Conservation (phyloP, 2,113 vertebrate species). For the Leptocoma aspasia region DNA sequence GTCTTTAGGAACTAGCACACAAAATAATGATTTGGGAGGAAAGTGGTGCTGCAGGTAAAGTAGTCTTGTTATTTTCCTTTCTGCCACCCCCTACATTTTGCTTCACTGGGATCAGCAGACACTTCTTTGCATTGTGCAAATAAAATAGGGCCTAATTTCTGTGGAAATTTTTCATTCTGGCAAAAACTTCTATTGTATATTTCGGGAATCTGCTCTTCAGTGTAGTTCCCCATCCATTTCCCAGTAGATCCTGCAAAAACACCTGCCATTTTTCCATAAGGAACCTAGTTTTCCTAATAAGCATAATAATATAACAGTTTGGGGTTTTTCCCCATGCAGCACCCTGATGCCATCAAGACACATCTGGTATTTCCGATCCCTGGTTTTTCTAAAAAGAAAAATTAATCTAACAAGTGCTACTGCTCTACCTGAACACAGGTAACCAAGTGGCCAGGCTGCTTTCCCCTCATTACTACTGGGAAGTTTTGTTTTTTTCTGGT, state of each 20-base stretch:
- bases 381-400: background rate
- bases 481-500: background rate
- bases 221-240: background rate
- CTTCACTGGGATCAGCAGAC: background rate
- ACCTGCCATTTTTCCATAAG: background rate
- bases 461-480: background rate
- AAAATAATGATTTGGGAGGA: background rate
- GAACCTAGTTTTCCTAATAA: background rate
- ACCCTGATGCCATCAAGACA: background rate
- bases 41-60: background rate
- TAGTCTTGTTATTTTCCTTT: background rate
- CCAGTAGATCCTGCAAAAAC: background rate
- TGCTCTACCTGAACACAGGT: background rate
- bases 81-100: background rate
- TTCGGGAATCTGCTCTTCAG: background rate
- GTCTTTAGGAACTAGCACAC: background rate
- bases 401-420: background rate
- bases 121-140: background rate
- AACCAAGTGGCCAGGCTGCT: background rate
- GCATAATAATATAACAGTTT: background rate
- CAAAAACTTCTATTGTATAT: background rate
- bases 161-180: background rate
- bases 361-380: background rate
- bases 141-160: background rate
- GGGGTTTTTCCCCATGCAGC: rapidly evolving